phyloP scores from a whole-genome alignment of 2,113 vertebrate genomes.

The Formicarius rufipectus region DNA sequence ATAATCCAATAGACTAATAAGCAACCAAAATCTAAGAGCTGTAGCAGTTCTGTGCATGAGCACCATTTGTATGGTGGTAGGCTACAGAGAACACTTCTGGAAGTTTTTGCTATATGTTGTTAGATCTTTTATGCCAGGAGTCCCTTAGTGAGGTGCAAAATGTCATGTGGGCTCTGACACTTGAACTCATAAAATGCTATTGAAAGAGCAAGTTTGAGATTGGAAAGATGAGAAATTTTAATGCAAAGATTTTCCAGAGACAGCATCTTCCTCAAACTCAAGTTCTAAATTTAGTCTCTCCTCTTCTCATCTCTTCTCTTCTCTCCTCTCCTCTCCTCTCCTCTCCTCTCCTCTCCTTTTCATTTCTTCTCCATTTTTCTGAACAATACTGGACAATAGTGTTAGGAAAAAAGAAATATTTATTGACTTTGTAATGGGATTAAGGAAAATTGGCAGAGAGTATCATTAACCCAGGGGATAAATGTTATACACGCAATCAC shows the following conservation, averaged over 20 bases:
- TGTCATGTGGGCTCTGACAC: not conserved
- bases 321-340: not conserved
- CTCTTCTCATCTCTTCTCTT: not conserved
- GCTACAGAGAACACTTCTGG: not conserved
- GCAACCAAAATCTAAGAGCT: not conserved
- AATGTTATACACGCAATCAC: constrained; percentile 53
- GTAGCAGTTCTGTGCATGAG: not conserved
- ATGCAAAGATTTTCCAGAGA: not conserved
- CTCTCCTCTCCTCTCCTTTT: not conserved
- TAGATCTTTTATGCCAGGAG: not conserved
- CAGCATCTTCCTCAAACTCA: not conserved
- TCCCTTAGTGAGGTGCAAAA: not conserved
- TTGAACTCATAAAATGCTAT: not conserved
- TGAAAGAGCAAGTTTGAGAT: not conserved
- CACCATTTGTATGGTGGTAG: not conserved
- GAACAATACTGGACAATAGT: not conserved
- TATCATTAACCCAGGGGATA: constrained; percentile 68
- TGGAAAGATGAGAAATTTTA: not conserved
- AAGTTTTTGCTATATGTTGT: not conserved
- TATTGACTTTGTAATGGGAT: constrained; percentile 67
- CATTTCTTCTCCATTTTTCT: not conserved
- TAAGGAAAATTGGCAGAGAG: constrained; percentile 63
- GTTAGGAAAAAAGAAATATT: constrained; percentile 46
- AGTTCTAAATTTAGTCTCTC: not conserved
- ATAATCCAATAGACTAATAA: not conserved